Evolutionary conservation across 92 coral and sea anemone species (phyloP).

Genomic region (Epizoanthus illoricatus): DNA sequence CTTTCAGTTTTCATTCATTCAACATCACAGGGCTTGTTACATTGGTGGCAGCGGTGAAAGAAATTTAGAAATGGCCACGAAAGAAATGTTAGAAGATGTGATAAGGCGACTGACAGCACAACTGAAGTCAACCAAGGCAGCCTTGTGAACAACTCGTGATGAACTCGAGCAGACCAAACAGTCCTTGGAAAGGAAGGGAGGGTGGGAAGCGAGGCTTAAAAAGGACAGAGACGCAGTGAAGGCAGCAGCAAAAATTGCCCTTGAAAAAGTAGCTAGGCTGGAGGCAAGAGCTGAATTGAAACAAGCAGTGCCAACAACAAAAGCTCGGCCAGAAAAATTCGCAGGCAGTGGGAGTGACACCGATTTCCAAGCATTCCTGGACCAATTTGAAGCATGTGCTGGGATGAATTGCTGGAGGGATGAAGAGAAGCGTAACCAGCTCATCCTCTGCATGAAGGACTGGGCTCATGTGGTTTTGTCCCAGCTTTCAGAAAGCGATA

Average conservation of each 20-base stretch:
- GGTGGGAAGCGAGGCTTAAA: not conserved
- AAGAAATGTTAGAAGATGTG: too few relatives aligned
- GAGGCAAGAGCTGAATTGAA: too few relatives aligned
- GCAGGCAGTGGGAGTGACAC: conserved; percentile 13
- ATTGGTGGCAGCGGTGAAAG: too few relatives aligned
- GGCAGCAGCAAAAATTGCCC: conserved; percentile 4
- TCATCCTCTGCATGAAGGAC: conserved; percentile 13
- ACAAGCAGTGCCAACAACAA: conserved; percentile 12
- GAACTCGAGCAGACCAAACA: too few relatives aligned
- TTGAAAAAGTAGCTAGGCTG: conserved; percentile 23
- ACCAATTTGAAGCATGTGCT: conserved; percentile 17
- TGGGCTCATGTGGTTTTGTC: not conserved
- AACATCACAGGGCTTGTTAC: too few relatives aligned
- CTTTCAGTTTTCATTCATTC: too few relatives aligned
- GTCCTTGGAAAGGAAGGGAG: too few relatives aligned
- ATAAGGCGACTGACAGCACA: too few relatives aligned
- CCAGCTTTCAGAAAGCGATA: conserved; percentile 2
- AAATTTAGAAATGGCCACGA: too few relatives aligned
- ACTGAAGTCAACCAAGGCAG: too few relatives aligned
- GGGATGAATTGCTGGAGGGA: conserved; percentile 30
- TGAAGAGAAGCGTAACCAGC: conserved; percentile 15
- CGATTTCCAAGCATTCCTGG: not conserved
- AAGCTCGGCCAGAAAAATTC: conserved; percentile 39
- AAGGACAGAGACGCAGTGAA: conserved; percentile 6
- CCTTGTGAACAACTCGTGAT: too few relatives aligned